Conservation (phyloP, 2,113 vertebrate species). For the Festucalex cinctus region DNA sequence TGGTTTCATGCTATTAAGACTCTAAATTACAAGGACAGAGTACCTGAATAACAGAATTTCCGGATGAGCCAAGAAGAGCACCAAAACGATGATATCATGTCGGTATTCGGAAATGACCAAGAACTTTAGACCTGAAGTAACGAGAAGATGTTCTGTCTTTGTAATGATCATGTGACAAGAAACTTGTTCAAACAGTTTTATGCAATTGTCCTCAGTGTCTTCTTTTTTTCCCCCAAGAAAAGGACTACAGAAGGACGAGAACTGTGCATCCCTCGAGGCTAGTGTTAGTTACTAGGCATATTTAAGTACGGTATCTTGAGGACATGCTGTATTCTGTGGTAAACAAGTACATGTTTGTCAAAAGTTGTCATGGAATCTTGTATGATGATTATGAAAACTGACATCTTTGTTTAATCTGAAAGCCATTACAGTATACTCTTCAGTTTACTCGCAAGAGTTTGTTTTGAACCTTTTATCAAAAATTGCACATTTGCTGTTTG, state of each 20-base stretch:
- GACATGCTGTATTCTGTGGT: not conserved
- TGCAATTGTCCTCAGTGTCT: not conserved
- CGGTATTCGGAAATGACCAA: not conserved
- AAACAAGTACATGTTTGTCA: not conserved
- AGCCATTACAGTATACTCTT: not conserved
- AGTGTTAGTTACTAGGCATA: not conserved
- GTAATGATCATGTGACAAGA: not conserved
- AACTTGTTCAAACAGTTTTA: not conserved
- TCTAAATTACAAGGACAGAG: not conserved
- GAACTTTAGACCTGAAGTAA: not conserved
- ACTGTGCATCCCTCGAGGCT: not conserved
- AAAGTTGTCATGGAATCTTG: not conserved
- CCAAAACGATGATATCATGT: not conserved
- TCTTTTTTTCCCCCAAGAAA: not conserved
- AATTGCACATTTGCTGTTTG: not conserved
- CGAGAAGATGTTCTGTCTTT: not conserved
- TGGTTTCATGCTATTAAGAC: not conserved
- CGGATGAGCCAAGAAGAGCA: slow-evolving; percentile 1
- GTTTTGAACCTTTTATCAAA: slow-evolving; percentile 1
- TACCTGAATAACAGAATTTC: not conserved
- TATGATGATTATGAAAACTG: not conserved
- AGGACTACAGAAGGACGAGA: not conserved
- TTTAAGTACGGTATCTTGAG: not conserved
- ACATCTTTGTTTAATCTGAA: not conserved
- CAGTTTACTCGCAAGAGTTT: not conserved